phyloP scores from a whole-genome alignment of 2,888 invertebrate genomes.

The Nasonia oneida region DNA sequence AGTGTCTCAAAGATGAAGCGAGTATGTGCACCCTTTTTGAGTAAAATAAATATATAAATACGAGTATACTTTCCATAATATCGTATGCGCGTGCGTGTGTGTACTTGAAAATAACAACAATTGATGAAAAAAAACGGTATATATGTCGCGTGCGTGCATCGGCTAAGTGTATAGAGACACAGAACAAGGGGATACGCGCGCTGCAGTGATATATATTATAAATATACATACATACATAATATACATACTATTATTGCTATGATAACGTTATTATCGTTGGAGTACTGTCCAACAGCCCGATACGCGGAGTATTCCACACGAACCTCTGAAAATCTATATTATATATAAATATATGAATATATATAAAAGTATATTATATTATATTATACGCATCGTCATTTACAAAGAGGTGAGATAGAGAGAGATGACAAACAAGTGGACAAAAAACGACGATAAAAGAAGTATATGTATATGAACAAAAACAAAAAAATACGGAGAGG shows the following conservation, averaged over 20 bases:
- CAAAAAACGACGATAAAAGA: constrained; percentile 27
- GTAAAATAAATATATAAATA: neutral
- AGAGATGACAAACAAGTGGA: constrained; percentile 31
- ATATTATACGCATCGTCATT: constrained; percentile 47
- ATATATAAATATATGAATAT: constrained; percentile 51
- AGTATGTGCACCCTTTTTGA: constrained; percentile 13
- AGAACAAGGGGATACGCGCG: constrained; percentile 9
- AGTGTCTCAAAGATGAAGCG: constrained; percentile 8
- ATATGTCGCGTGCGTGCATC: constrained; percentile 20
- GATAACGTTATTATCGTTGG: constrained; percentile 56
- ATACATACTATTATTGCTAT: constrained; percentile 51
- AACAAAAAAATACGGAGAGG: neutral
- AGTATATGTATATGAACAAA: constrained; percentile 48
- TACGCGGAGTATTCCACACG: constrained; percentile 50
- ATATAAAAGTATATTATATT: constrained; percentile 44
- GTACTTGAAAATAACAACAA: constrained; percentile 15
- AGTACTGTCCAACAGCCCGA: constrained; percentile 49
- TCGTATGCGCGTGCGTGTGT: constrained; percentile 14
- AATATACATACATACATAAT: constrained; percentile 43
- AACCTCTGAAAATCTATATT: constrained; percentile 54
- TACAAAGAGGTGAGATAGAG: constrained; percentile 29
- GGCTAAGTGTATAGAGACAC: constrained; percentile 7
- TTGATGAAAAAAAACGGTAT: neutral
- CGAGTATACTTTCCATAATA: constrained; percentile 14
- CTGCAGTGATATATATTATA: constrained; percentile 36